Conservation (phyloP, 2,888 invertebrate species). For the Oeneis ivallda region DNA sequence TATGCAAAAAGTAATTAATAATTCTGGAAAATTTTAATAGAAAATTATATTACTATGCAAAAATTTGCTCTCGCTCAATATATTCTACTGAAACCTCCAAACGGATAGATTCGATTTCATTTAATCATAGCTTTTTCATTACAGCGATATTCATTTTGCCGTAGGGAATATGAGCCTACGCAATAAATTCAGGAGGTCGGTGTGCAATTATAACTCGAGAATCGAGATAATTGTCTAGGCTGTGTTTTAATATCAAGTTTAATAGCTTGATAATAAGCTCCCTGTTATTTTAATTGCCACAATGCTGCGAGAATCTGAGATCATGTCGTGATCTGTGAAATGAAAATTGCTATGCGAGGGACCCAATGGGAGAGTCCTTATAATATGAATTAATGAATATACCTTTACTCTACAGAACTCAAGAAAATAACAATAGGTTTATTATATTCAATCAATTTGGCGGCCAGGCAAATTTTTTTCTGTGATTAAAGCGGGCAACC, state of each 20-base stretch:
- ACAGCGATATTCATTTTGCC: slow-evolving; percentile 50
- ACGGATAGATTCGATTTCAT: slow-evolving; percentile 48
- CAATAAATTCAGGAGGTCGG: slow-evolving; percentile 52
- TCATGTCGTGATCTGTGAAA: not conserved
- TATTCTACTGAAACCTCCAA: slow-evolving; percentile 35
- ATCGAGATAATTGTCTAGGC: slow-evolving; percentile 46
- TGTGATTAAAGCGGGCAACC: no score
- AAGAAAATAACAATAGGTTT: no score
- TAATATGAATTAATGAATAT: not conserved
- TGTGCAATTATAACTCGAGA: slow-evolving; percentile 49
- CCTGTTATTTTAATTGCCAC: slow-evolving; percentile 46
- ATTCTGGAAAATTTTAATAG: no score
- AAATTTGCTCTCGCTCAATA: slow-evolving; percentile 3
- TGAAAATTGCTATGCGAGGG: not conserved
- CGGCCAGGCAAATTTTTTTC: no score
- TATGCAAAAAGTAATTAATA: no score
- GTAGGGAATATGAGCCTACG: slow-evolving; percentile 41
- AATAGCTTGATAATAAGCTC: slow-evolving; percentile 59
- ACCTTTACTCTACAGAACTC: no score
- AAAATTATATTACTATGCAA: no score
- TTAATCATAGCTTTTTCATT: slow-evolving; percentile 51
- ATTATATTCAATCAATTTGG: no score
- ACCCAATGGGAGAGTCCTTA: not conserved
- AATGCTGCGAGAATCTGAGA: slow-evolving; percentile 8
- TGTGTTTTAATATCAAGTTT: slow-evolving; percentile 52